Evolutionary conservation across 2,797 vertebrate genomes (phyloP).

Genomic region (Petrocephalus schoutedeni): DNA sequence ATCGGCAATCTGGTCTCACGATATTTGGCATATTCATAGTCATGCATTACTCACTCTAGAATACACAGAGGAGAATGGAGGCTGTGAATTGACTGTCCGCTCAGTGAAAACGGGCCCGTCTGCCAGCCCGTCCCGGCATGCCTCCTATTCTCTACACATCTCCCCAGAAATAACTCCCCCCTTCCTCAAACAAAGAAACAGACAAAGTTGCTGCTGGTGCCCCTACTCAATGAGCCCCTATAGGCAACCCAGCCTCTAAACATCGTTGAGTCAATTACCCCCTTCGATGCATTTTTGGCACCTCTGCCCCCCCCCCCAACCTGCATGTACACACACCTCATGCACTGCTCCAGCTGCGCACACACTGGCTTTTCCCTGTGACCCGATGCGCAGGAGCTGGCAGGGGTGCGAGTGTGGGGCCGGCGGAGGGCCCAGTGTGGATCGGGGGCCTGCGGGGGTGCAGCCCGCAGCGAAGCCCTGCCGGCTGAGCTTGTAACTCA

Average conservation of each 20-base stretch:
- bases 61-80: slow-evolving; percentile 20
- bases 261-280: slow-evolving; percentile 50
- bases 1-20: slow-evolving; percentile 1
- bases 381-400: slow-evolving; percentile 1
- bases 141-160: slow-evolving; percentile 21
- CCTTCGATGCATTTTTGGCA: slow-evolving; percentile 37
- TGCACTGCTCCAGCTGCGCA: slow-evolving; percentile 9
- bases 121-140: slow-evolving; percentile 21
- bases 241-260: slow-evolving; percentile 34
- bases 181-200: slow-evolving; percentile 33
- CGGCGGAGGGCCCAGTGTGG: slow-evolving; percentile 6
- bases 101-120: slow-evolving; percentile 12
- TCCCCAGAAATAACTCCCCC: slow-evolving; percentile 23
- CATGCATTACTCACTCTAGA: slow-evolving; percentile 22
- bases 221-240: slow-evolving; percentile 34
- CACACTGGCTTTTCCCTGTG: slow-evolving; percentile 4
- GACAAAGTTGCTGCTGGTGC: slow-evolving; percentile 36
- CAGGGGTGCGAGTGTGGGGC: neutral
- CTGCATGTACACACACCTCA: slow-evolving; percentile 35
- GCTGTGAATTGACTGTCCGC: slow-evolving; percentile 21
- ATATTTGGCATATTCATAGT: slow-evolving; percentile 24
- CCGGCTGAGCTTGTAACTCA: slow-evolving; percentile 20
- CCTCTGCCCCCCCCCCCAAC: slow-evolving; percentile 38
- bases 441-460: neutral
- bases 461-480: neutral